Percentiles rank a stretch among this genome's conserved stretches.
phyloP scores from a whole-genome alignment of 2,797 vertebrate genomes.

The Echiichthys vipera region DNA sequence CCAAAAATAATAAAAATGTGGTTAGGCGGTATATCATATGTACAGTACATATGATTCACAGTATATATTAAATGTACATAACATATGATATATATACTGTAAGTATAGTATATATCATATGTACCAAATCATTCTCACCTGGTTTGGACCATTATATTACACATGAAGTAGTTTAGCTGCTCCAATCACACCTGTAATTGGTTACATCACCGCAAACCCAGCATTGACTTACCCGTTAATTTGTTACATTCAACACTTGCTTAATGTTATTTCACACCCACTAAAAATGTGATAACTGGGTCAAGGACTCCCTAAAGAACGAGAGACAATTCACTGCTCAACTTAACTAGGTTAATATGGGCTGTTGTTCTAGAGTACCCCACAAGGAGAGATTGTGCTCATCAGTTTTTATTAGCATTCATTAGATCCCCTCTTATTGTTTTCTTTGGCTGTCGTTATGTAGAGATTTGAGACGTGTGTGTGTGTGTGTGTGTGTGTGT shows the following conservation, averaged over 20 bases:
- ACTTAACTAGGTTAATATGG: constrained; percentile 50
- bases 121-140: neutral
- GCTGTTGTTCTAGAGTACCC: constrained; percentile 26
- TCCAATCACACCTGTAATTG: constrained; percentile 40
- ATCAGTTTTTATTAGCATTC: constrained; percentile 52
- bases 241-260: constrained; percentile 17
- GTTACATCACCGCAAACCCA: constrained; percentile 39
- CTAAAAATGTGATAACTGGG: constrained; percentile 63
- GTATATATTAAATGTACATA: no score
- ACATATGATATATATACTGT: no score
- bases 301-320: constrained; percentile 62
- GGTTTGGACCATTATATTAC: constrained; percentile 3
- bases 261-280: constrained; percentile 56
- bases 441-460: constrained; percentile 21
- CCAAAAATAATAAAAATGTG: neutral
- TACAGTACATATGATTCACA: no score
- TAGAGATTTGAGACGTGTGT: neutral
- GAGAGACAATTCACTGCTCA: constrained; percentile 45
- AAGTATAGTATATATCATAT: no score
- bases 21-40: no score
- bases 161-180: constrained; percentile 7
- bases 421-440: constrained; percentile 55
- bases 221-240: constrained; percentile 30
- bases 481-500: neutral
- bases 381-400: constrained; percentile 33